A percentile compares a stretch with the other conserved stretches of the same genome.
These are phyloP conservation scores for Pocillopora verrucosa DNA, from an alignment of 64 coral and sea anemone species.

Conservation along the genomic window DNA sequence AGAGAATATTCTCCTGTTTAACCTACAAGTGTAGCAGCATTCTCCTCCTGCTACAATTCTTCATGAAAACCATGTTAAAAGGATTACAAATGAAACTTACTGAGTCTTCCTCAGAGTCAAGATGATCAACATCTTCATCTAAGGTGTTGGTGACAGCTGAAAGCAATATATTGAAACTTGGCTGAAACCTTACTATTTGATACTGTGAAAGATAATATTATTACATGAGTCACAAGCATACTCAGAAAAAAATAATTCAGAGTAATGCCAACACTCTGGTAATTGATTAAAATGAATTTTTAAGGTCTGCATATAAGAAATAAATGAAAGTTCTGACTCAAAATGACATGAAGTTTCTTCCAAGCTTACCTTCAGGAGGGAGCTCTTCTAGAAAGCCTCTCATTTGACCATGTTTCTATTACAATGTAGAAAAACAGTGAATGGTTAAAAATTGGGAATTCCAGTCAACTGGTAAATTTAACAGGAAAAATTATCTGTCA, in stretches of 20 bases:
- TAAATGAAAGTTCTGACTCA: neutral
- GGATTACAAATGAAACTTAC: neutral
- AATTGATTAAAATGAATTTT: too few relatives aligned
- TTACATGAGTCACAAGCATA: neutral
- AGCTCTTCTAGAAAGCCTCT: constrained; percentile 57
- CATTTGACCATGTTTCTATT: constrained; percentile 23
- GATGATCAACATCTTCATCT: constrained; percentile 9
- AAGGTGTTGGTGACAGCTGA: neutral
- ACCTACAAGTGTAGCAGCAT: too few relatives aligned
- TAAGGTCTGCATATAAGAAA: too few relatives aligned
- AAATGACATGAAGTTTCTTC: neutral
- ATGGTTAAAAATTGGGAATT: too few relatives aligned
- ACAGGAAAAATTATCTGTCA: too few relatives aligned
- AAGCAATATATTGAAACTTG: neutral
- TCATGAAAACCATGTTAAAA: neutral
- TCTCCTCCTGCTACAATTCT: too few relatives aligned
- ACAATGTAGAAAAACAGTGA: neutral
- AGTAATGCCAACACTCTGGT: too few relatives aligned
- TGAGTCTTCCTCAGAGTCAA: constrained; percentile 4
- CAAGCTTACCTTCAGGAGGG: constrained; percentile 50
- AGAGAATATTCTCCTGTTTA: too few relatives aligned
- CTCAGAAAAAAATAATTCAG: neutral
- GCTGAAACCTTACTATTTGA: neutral
- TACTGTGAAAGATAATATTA: neutral
- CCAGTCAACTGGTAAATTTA: too few relatives aligned